phyloP scores from a whole-genome alignment of 2,797 vertebrate species.

The Coregonus ussuriensis region DNA sequence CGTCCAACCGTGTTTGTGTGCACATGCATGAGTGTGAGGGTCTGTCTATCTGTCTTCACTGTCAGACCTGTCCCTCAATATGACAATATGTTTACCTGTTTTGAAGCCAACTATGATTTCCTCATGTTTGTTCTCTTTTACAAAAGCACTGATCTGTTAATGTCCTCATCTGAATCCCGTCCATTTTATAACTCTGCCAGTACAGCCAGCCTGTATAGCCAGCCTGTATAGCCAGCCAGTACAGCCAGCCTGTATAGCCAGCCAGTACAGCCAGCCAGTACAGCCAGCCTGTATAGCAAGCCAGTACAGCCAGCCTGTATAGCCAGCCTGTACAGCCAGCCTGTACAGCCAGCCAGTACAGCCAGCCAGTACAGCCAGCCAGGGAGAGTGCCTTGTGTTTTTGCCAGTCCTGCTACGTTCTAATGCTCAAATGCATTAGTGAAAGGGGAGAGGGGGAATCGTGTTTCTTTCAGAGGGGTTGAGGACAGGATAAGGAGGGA shows the following conservation, averaged over 20 bases:
- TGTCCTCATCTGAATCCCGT: constrained; percentile 39
- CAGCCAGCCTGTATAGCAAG: not conserved
- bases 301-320: not conserved
- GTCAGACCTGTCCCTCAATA: constrained; percentile 44
- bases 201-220: not conserved
- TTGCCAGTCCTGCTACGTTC: constrained; percentile 16
- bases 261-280: too few relatives aligned
- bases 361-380: not conserved
- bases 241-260: not conserved
- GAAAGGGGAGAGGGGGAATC: not conserved
- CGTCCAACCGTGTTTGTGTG: not conserved
- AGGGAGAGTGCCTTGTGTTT: constrained; percentile 54
- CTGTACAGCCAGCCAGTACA: not conserved
- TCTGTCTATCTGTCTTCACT: constrained; percentile 36
- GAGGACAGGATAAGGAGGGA: constrained; percentile 1
- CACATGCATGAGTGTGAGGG: constrained; percentile 7
- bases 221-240: not conserved
- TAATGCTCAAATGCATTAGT: constrained; percentile 28
- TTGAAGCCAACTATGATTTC: constrained; percentile 27
- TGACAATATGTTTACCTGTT: constrained; percentile 42
- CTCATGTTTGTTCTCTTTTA: not conserved
- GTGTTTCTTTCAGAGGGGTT: not conserved
- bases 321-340: not conserved
- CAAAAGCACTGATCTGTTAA: constrained; percentile 39
- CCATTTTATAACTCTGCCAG: not conserved